Percentiles rank a stretch among this genome's conserved stretches.
Evolutionary conservation across 2,113 vertebrate species (phyloP).

Genomic region (Tinamus guttatus): DNA sequence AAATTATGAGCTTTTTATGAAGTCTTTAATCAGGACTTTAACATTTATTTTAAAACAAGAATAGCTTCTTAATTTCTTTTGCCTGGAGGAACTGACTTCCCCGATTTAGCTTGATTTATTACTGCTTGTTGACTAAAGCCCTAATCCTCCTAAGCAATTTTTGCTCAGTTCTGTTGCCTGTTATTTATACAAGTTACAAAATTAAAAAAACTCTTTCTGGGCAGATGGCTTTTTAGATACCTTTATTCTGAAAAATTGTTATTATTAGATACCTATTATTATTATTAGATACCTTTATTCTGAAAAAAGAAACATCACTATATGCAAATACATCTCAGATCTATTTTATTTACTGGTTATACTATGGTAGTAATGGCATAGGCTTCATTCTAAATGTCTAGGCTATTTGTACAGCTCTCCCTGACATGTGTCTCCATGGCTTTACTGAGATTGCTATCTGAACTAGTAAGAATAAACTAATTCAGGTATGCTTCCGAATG

Average conservation of each 20-base stretch:
- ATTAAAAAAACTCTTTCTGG: neutral
- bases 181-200: neutral
- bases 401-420: neutral
- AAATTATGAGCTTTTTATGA: neutral
- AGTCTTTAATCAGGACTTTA: neutral
- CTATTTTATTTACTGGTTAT: neutral
- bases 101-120: neutral
- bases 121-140: neutral
- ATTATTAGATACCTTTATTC: too few relatives aligned
- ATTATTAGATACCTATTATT: too few relatives aligned
- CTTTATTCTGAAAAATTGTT: neutral
- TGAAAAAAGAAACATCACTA: neutral
- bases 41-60: slow-evolving; percentile 15
- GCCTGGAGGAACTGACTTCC: neutral
- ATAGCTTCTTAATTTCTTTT: neutral
- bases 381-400: neutral
- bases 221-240: neutral
- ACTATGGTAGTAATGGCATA: neutral
- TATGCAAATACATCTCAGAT: neutral
- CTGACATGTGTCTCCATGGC: neutral
- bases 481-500: neutral
- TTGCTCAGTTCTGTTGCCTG: neutral
- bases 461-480: neutral
- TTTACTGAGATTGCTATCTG: neutral
- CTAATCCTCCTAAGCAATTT: neutral